Evolutionary conservation across 2,888 invertebrate species (phyloP), one percentile per base, ranked within the genome.

Genomic region (Euspilapteryx auroguttella): DNA sequence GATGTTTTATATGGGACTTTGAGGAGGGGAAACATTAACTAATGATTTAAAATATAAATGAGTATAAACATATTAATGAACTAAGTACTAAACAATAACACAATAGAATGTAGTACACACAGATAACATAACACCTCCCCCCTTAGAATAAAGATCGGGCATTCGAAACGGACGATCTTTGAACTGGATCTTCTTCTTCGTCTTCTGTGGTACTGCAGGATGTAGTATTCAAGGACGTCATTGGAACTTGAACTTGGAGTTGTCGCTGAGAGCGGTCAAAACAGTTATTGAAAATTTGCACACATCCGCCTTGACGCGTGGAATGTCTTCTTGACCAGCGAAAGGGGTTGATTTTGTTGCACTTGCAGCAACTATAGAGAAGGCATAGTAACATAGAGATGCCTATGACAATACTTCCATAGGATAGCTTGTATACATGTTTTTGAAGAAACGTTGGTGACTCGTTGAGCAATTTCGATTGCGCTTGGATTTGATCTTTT

Each of bases 231-330:
- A n/a, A n/a, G n/a, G n/a, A n/a, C n/a, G n/a, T n/a, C 22, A 22
- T 22, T 3, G 3, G 10, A 11, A 11, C 22, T 11, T 22, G 22
- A 22, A 11, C 22, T 22, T 22, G 22, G 11, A 6, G 22, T 3
- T 22, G 6, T 22, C 5, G 22, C 10, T 9, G 21, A 9, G n/a
- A n/a, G n/a, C n/a, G n/a, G n/a, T n/a, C n/a, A 12, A 26, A 26
- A 12, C 15, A 26, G 26, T 26, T 17, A 12, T 26, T 20, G 6
- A 17, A 26, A 11, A 17, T 26, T 17, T 17, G 26, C 11, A 26
- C 20, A 7, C 26, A 17, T n/a, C n/a, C n/a, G n/a, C n/a, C n/a
- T n/a, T n/a, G n/a, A n/a, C n/a, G n/a, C n/a, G n/a, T n/a, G n/a
- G n/a, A n/a, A n/a, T n/a, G n/a, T 17, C 12, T 10, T 6, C 26